Evolutionary conservation across 2,797 vertebrate genomes (phyloP).

Genomic region (Holocentrus rufus): DNA sequence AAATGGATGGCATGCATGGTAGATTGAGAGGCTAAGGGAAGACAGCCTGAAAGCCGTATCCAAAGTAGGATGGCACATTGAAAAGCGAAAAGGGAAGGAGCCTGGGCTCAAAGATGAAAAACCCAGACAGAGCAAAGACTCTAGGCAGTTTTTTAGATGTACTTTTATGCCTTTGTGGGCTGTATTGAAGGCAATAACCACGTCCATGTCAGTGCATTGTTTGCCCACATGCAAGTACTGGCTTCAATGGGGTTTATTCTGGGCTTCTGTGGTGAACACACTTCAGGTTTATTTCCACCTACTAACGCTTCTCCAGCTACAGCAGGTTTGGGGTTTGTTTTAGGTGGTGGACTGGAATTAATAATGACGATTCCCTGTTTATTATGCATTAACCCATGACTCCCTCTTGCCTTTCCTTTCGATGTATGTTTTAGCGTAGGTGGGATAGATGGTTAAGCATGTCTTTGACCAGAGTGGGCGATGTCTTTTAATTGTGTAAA

Average conservation of each 20-base stretch:
- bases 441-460: too few species aligned
- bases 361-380: too few species aligned
- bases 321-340: not conserved
- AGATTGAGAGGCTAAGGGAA: not conserved
- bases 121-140: too few species aligned
- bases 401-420: too few species aligned
- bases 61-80: not conserved
- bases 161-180: not conserved
- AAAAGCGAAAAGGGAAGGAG: not conserved
- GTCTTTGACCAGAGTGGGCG: too few species aligned
- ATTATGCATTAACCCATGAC: too few species aligned
- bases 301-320: not conserved
- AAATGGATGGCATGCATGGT: conserved; percentile 1
- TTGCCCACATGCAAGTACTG: not conserved
- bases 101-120: too few species aligned
- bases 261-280: not conserved
- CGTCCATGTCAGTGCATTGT: not conserved
- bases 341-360: not conserved
- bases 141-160: too few species aligned
- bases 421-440: too few species aligned
- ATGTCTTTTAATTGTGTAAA: too few species aligned
- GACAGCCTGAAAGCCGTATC: not conserved
- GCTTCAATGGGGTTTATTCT: not conserved
- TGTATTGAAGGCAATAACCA: not conserved
- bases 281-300: not conserved